phyloP scores from a whole-genome alignment of 2,113 vertebrate genomes.

The Oenanthe melanoleuca region DNA sequence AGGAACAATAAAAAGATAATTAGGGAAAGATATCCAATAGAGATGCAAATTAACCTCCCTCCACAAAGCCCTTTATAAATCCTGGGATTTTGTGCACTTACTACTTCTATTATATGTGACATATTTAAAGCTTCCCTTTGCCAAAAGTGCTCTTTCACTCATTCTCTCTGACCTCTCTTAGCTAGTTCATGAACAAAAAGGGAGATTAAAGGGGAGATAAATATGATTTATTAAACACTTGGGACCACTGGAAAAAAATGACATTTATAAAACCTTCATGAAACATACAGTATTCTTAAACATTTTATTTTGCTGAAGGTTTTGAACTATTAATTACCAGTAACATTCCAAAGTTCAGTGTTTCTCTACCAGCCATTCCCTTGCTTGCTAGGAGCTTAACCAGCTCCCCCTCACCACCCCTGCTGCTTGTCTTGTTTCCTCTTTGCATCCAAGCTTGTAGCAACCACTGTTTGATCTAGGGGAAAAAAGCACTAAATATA shows the following conservation, averaged over 20 bases:
- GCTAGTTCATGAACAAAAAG: slow-evolving; percentile 19
- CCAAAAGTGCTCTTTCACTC: slow-evolving; percentile 34
- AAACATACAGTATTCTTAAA: not conserved
- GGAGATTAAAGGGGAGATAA: not conserved
- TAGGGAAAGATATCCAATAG: not conserved
- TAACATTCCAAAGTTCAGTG: not conserved
- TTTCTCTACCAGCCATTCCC: not conserved
- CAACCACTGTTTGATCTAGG: not conserved
- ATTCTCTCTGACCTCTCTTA: slow-evolving; percentile 21
- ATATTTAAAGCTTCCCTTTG: slow-evolving; percentile 12
- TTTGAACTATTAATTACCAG: not conserved
- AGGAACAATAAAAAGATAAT: not conserved
- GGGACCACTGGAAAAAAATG: not conserved
- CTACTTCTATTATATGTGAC: slow-evolving; percentile 43
- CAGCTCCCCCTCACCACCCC: not conserved
- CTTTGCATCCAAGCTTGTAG: not conserved
- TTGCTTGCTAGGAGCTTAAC: not conserved
- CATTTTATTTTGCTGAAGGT: not conserved
- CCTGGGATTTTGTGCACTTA: slow-evolving; percentile 29
- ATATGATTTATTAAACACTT: not conserved
- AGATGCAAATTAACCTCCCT: slow-evolving; percentile 27
- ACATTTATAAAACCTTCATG: not conserved
- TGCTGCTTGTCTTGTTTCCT: not conserved
- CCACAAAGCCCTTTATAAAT: slow-evolving; percentile 6
- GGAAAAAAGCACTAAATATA: not conserved